A percentile compares a stretch with the other conserved stretches of the same genome.
Evolutionary conservation across 1,140 invertebrate genomes (phyloP).

Genomic region (Steinernema khuongi): DNA sequence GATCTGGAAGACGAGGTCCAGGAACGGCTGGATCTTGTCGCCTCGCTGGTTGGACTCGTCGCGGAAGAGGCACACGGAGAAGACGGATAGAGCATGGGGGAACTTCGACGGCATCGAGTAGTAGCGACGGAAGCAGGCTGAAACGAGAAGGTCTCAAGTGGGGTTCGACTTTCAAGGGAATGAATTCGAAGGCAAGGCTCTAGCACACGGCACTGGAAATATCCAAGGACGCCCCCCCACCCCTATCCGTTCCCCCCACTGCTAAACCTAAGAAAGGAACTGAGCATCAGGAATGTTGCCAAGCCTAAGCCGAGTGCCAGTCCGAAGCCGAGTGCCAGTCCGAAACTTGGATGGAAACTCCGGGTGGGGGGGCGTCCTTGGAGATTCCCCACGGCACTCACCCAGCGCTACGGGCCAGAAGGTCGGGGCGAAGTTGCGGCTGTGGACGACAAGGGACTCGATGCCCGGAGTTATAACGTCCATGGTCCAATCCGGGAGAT

Average conservation of each 20-base stretch:
- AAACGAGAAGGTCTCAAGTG: too few relatives aligned
- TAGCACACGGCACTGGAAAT: too few relatives aligned
- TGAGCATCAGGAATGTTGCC: too few relatives aligned
- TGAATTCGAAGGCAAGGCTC: too few relatives aligned
- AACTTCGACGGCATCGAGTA: constrained; percentile 12
- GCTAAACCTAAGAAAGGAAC: too few relatives aligned
- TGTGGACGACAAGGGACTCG: constrained; percentile 48
- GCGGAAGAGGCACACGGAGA: constrained; percentile 12
- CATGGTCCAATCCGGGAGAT: constrained; percentile 42
- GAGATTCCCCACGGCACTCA: too few relatives aligned
- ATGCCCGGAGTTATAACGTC: constrained; percentile 43
- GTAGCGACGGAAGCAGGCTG: neutral
- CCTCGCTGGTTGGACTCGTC: neutral
- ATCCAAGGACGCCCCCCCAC: too few relatives aligned
- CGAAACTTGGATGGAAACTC: neutral
- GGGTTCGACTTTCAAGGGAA: too few relatives aligned
- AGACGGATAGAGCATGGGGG: neutral
- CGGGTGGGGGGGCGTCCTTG: too few relatives aligned
- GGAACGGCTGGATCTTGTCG: constrained; percentile 7
- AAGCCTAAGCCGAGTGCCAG: too few relatives aligned
- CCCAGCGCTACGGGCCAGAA: neutral
- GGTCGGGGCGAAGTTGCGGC: neutral
- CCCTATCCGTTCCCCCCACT: too few relatives aligned
- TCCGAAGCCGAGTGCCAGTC: too few relatives aligned
- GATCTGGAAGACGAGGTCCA: neutral